phyloP scores from a whole-genome alignment of 2,113 vertebrate genomes.

The Eulemur macaco region DNA sequence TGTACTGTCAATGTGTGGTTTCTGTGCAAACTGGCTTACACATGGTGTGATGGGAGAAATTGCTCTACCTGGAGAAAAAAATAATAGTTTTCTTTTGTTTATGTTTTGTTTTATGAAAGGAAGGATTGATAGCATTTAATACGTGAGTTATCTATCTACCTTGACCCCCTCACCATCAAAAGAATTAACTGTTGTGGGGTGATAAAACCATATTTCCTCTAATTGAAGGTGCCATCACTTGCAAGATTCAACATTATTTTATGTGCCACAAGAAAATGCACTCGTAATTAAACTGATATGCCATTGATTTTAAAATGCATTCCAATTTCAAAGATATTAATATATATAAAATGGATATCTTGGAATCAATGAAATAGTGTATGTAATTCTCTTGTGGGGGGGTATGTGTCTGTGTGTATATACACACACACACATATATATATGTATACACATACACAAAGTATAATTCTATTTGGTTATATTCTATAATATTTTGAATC shows the following conservation, averaged over 20 bases:
- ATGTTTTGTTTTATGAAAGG: constrained; percentile 21
- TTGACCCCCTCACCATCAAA: neutral
- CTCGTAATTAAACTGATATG: constrained; percentile 21
- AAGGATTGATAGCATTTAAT: neutral
- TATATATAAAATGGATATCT: neutral
- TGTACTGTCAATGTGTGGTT: neutral
- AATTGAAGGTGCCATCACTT: neutral
- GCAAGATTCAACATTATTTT: constrained; percentile 42
- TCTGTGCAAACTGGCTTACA: neutral
- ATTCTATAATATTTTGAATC: neutral
- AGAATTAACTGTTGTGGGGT: neutral
- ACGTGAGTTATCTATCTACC: constrained; percentile 14
- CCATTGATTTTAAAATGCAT: neutral
- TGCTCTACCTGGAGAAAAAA: neutral
- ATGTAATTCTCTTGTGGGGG: neutral
- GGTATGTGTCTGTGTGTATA: neutral
- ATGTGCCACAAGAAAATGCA: constrained; percentile 20
- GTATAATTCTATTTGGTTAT: neutral
- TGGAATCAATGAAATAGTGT: neutral
- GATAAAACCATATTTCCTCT: constrained; percentile 25
- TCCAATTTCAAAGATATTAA: constrained; percentile 22
- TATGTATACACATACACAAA: neutral
- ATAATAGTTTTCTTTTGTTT: constrained; percentile 3
- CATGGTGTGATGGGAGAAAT: neutral
- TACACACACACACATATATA: neutral